Percentiles rank a stretch among this genome's conserved stretches.
Evolutionary conservation across 1,140 invertebrate species (phyloP).

Genomic region (Apolygus lucorum): DNA sequence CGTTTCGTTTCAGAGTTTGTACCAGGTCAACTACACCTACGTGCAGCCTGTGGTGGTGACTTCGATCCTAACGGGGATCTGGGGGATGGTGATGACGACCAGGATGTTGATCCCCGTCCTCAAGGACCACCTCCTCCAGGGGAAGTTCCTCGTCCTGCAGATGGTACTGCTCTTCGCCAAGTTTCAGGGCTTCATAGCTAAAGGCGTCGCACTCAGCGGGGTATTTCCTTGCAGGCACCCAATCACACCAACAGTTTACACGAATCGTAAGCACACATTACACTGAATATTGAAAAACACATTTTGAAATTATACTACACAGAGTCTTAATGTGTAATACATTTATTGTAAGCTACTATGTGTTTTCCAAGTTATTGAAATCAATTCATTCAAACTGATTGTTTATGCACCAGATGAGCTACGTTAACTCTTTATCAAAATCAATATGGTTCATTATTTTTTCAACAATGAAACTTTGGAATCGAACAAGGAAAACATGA

Average conservation of each 20-base stretch:
- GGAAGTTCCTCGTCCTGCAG: slow-evolving; percentile 37
- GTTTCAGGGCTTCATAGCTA: slow-evolving; percentile 34
- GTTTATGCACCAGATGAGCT: too few species aligned
- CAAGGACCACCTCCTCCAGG: slow-evolving; percentile 37
- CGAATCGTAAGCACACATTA: slow-evolving; percentile 43
- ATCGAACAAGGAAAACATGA: too few species aligned
- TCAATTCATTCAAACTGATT: too few species aligned
- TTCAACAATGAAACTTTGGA: too few species aligned
- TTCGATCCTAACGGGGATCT: slow-evolving; percentile 52
- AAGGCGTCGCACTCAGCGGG: slow-evolving; percentile 30
- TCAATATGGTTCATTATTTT: too few species aligned
- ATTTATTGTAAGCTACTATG: too few species aligned
- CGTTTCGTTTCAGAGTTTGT: slow-evolving; percentile 47
- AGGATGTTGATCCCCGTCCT: slow-evolving; percentile 41
- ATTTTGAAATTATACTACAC: too few species aligned
- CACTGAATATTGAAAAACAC: slow-evolving; percentile 26
- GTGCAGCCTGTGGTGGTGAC: slow-evolving; percentile 48
- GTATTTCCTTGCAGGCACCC: slow-evolving; percentile 36
- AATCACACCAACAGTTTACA: slow-evolving; percentile 42
- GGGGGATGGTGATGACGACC: slow-evolving; percentile 51
- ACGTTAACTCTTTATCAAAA: too few species aligned
- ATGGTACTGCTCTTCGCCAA: slow-evolving; percentile 37
- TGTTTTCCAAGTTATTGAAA: too few species aligned
- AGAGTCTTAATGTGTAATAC: too few species aligned
- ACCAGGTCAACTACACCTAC: slow-evolving; percentile 49